Evolutionary conservation across 2,113 vertebrate species (phyloP).

Genomic region (rat (Rattus norvegicus)): DNA sequence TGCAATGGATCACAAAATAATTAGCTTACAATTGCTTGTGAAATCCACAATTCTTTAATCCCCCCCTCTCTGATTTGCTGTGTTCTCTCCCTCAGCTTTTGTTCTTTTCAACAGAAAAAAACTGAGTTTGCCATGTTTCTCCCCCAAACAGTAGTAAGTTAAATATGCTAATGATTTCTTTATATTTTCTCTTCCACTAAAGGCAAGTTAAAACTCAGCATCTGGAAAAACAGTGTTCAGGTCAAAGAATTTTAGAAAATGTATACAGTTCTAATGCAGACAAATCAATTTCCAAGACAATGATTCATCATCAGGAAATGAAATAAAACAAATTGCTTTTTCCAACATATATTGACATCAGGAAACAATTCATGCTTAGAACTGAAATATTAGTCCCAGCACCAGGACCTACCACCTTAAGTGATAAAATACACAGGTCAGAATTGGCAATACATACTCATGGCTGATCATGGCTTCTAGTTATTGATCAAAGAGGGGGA

Average conservation of each 20-base stretch:
- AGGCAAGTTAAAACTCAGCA: conserved; percentile 65
- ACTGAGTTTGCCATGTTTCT: neutral
- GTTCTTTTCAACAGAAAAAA: neutral
- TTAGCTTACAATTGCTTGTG: neutral
- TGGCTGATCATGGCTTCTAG: conserved; percentile 90
- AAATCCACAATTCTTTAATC: neutral
- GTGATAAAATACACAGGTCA: conserved; percentile 90
- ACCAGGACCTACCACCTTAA: conserved; percentile 85
- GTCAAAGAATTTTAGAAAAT: conserved; percentile 75
- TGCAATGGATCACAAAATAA: conserved; percentile 33
- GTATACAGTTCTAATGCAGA: conserved; percentile 60
- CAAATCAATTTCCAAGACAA: conserved; percentile 80
- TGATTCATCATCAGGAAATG: conserved; percentile 74
- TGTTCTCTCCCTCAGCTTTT: neutral
- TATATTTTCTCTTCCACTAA: conserved; percentile 64
- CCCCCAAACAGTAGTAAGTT: neutral
- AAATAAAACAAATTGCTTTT: conserved; percentile 63
- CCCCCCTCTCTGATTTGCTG: neutral
- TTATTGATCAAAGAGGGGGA: conserved; percentile 90
- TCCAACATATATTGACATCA: conserved; percentile 65
- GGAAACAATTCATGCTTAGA: conserved; percentile 84
- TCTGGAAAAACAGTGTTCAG: conserved; percentile 70
- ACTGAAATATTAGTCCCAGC: conserved; percentile 85
- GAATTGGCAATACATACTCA: conserved; percentile 89
- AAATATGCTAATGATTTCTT: conserved; percentile 66